Evolutionary conservation across 2,888 invertebrate genomes (phyloP), one percentile per base, ranked within the genome.

Genomic region (Drosophila subquinaria): DNA sequence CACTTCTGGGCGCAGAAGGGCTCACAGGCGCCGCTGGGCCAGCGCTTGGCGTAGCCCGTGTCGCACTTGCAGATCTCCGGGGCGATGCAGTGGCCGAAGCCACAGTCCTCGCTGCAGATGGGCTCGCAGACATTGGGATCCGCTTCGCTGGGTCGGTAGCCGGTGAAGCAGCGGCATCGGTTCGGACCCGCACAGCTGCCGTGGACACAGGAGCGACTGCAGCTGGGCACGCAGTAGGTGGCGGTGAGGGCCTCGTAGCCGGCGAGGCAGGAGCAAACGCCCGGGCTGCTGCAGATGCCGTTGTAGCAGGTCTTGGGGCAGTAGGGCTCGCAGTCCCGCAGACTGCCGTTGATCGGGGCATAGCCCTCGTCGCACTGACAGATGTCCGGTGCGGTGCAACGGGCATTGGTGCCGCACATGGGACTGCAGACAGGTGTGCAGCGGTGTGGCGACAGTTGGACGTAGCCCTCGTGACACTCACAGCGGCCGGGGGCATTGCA

Each of bases 111-210:
- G 36, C 82, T 84, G 52, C 92, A 92, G n/a, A 92, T 74, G 0
- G 92, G 92, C 17, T 91, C 89, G 30, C 92, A 92, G 9, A 86
- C 57, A 42, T 78, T 60, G 2, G 79, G 68, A 36, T 82, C 48
- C 0, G 68, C 17, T 10, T 64, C 38, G 52, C 76, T 90, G n/a
- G 88, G 84, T 0, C 84, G 83, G 51, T 92, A 90, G 0, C 94
- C 94, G 11, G 90, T 87, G 48, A 91, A 88, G 72, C 94, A 94
- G 27, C 93, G 86, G 48, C 94, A 94, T 1, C 83, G 88, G 33
- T 93, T 91, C 0, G 94, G 94, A 0, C 85, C 90, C 4, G 87
- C 81, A 27, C 92, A 92, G 23, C 77, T 84, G 45, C 92, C 93
- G 17, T 90, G 90, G 6, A 90, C 15, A 50, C 92, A 92, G 9